Percentiles rank a stretch among this genome's conserved stretches.
Evolutionary conservation across 2,888 invertebrate species (phyloP).

Genomic region (Cybosia mesomella): DNA sequence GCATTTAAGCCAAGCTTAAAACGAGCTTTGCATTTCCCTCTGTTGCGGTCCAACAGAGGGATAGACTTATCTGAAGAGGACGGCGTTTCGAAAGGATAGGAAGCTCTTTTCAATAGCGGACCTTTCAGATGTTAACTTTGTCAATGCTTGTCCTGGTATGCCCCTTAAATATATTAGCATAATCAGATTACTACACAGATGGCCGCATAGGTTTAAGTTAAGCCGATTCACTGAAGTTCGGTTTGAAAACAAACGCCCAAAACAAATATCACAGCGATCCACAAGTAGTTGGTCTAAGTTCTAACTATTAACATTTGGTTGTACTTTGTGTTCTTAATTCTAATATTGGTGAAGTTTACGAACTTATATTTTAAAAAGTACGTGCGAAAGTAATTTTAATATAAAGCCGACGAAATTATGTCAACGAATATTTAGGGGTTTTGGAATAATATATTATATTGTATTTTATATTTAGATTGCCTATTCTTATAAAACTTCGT

Average conservation of each 20-base stretch:
- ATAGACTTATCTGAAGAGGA: constrained; percentile 34
- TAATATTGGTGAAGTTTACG: background rate
- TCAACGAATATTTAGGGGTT: too few relatives aligned
- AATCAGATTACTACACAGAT: background rate
- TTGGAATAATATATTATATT: too few relatives aligned
- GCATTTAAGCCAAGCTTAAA: constrained; percentile 43
- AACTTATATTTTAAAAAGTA: background rate
- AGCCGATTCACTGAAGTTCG: background rate
- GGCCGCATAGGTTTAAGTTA: background rate
- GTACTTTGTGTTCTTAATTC: background rate
- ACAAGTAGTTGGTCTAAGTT: background rate
- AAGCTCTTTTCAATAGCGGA: constrained; percentile 30
- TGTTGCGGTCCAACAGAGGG: constrained; percentile 37
- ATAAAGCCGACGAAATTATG: too few relatives aligned
- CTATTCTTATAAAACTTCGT: too few relatives aligned
- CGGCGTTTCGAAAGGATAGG: constrained; percentile 36
- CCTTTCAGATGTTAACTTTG: constrained; percentile 20
- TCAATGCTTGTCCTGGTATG: background rate
- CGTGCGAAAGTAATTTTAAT: too few relatives aligned
- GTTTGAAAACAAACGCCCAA: background rate
- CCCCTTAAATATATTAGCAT: background rate
- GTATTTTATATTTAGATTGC: too few relatives aligned
- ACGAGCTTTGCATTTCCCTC: constrained; percentile 37
- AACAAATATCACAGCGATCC: constrained; percentile 1
- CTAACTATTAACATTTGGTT: background rate